Base-by-base conservation (phyloP, 2,113 vertebrate species). In the Tricholaema leucomelas region DNA sequence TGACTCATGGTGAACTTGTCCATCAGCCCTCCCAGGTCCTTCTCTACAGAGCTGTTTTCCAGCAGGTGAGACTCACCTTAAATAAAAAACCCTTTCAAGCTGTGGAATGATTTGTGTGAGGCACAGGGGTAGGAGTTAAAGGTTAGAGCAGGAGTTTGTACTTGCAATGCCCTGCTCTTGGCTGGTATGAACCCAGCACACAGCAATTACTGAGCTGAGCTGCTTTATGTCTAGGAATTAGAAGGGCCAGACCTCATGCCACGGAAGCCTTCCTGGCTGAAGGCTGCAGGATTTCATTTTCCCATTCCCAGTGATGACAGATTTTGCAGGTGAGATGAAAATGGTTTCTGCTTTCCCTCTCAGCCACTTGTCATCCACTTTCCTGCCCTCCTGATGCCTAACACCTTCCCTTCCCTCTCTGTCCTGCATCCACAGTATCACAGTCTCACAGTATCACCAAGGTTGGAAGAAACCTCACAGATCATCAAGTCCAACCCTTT, bases 101-200 rank as follows among this genome's bases (percentile, higher is more conserved):
- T 0, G 0, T 28, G 33, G 40, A 70, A 30, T 12, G 25, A 28
- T 78, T 74, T 36, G 28, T 24, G 19, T 56, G 50, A 71, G 0
- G 1, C n/a, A 8, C 44, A 36, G 17, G 8, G 27, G 30, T 81
- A 91, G 20, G 27, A 71, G 56, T 20, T 81, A 15, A 33, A 65
- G 44, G 56, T 79, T 72, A 79, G 71, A 63, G 48, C 12, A 23
- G 23, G 63, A 75, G 40, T 75, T 59, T 9, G 10, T 63, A 35
- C 18, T 38, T 42, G 36, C 24, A 46, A 50, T n/a, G 71, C 24
- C 31, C 28, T 23, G 33, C 17, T 81, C 54, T 60, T 5, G 38
- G 67, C 80, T 30, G 64, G 54, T 50, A 11, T 14, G 23, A 72
- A 85, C 50, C 1, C 3, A 75, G 58, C 58, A n/a, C 5, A 0